These are phyloP conservation scores for Pygoscelis antarcticus DNA, from an alignment of 2,113 vertebrate genomes.

Conservation along the genomic window DNA sequence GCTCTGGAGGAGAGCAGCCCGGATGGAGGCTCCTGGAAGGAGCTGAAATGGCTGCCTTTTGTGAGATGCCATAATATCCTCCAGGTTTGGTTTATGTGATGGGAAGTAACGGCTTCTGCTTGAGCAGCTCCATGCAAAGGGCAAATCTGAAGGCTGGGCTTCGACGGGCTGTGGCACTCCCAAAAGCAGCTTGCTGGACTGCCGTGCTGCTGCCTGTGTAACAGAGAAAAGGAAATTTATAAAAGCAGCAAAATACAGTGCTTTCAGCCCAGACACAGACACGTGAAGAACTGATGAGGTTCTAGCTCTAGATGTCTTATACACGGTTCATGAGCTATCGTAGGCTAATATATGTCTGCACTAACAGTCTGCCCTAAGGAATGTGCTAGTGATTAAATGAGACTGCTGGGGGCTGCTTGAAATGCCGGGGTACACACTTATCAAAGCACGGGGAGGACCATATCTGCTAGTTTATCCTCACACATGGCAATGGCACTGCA, in stretches of 20 bases:
- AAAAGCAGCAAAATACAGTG: neutral
- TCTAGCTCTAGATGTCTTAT: too few species aligned
- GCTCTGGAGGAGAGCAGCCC: neutral
- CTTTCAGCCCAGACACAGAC: neutral
- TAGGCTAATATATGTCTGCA: neutral
- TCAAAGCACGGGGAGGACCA: neutral
- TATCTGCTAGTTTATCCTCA: neutral
- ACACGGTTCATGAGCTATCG: neutral
- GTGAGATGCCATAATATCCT: neutral
- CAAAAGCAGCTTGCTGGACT: neutral
- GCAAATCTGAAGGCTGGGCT: neutral
- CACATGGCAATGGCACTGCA: neutral
- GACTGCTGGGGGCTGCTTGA: neutral
- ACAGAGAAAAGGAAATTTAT: neutral
- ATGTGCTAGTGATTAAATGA: neutral
- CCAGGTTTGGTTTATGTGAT: neutral
- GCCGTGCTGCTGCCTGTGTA: neutral
- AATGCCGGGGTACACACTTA: neutral
- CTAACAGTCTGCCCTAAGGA: neutral
- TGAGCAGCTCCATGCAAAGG: neutral
- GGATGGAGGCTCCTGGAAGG: neutral
- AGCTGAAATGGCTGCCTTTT: neutral
- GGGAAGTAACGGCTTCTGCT: neutral
- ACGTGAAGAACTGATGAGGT: neutral
- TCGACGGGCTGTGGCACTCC: neutral